Base-by-base conservation (phyloP, 2,888 invertebrate species). In the Folsomia candida region DNA sequence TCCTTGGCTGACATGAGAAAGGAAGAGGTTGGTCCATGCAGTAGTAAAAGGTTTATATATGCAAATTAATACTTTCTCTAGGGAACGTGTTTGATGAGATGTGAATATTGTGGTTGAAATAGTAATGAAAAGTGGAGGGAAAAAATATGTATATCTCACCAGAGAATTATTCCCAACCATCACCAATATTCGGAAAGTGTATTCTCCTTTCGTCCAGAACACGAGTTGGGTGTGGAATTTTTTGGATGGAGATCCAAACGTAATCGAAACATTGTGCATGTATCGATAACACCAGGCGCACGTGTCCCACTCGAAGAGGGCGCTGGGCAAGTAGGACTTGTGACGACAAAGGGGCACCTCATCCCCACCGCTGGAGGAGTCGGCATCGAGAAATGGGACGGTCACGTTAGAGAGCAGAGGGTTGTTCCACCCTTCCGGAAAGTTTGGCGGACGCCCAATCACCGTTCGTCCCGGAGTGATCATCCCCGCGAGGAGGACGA, bases 251-350 rank as follows among this genome's bases (percentile, higher is more conserved):
- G 54, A 20, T 6, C 54, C 20, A 54, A 54, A 54, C 6, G 54
- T 54, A 6, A 54, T 22, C 6, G 54, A 54, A 6, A 18, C 54
- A 22, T 54, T 54, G 20, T 20, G 22, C 59, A 59, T 59, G 27
- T 59, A 59, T 14, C 27, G 11, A 25, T 59, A 59, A 25, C 59
- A 59, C 3, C 25, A 24, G 14, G 25, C 59, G n/a, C 59, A 59
- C 4, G 59, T 59, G 27, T 59, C 59, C 59, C 59, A 59, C 25
- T 59, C 25, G 26, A 59, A 59, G 22, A 59, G 59, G 24, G 26
- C 6, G 14, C 24, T 22, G 22, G 59, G 59, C 3, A 59, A 25
- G 18, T 26, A 25, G 6, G 6, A 24, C n/a, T 24, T 20, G n/a
- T 59, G 59, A 6, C 59, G 22, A 25, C 59, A 59, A n/a, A 54